phyloP scores from a whole-genome alignment of 2,113 vertebrate species.

The Cygnus buccinator region DNA sequence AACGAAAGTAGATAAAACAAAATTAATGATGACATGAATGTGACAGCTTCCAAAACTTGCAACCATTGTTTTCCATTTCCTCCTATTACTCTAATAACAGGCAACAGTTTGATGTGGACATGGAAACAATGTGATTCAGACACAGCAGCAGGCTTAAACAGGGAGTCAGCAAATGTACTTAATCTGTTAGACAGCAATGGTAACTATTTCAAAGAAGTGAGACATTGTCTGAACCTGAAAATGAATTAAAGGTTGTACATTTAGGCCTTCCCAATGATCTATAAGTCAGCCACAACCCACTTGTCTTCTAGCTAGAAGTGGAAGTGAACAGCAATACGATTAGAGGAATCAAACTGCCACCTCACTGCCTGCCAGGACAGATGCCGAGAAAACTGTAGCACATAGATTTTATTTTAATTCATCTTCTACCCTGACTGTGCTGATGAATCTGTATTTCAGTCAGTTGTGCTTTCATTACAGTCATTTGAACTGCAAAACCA shows the following conservation, averaged over 20 bases:
- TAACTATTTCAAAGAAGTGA: conserved; percentile 1
- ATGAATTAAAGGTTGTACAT: not conserved
- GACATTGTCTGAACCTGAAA: not conserved
- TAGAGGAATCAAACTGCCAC: not conserved
- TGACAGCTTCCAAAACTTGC: conserved; percentile 33
- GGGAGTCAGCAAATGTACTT: not conserved
- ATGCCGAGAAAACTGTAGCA: not conserved
- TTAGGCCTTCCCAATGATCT: not conserved
- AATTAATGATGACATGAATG: conserved; percentile 21
- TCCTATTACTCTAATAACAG: conserved; percentile 9
- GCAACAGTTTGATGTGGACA: not conserved
- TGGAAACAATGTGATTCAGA: not conserved
- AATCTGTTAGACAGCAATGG: not conserved
- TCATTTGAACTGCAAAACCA: not conserved
- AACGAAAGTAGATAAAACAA: conserved; percentile 31
- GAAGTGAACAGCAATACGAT: not conserved
- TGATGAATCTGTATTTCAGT: not conserved
- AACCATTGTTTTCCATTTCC: not conserved
- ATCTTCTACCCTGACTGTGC: not conserved
- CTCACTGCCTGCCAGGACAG: not conserved
- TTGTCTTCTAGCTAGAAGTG: not conserved
- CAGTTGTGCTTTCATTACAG: not conserved
- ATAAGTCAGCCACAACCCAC: not conserved
- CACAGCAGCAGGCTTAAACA: not conserved
- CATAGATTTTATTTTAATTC: not conserved